Base-by-base conservation (phyloP, 2,113 vertebrate genomes). In the Triplophysa rosa region DNA sequence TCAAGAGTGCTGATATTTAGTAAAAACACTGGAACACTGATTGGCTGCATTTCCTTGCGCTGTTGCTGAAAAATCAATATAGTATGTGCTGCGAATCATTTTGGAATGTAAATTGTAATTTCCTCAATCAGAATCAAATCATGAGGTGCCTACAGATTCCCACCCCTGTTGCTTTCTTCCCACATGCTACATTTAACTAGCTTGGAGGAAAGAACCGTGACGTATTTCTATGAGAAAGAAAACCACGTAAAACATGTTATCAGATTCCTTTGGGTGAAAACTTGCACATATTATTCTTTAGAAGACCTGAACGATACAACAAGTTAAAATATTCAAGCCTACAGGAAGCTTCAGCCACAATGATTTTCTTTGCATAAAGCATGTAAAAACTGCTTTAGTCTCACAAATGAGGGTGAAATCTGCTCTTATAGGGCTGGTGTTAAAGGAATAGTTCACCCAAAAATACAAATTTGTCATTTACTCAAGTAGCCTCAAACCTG, bases 271-370 rank as follows among this genome's bases (percentile, higher is more conserved):
- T 68, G 7, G 45, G 8, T 68, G 23, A 68, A 67, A 47, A 24
- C 42, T 13, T 26, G 3, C 21, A 23, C 14, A 49, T 68, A 26
- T 49, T 68, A 52, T 49, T 47, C 8, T 26, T 16, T 68, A 68
- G 14, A 26, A 23, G 45, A 3, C 23, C 24, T 17, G 23, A 24
- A 24, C 21, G 17, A 68, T 1, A 49, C 67, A 26, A 23, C 21
- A 19, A 29, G 83, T 84, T 88, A 84, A 84, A 89, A 89, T 87
- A 88, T 89, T 88, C 89, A 88, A 52, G 80, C 87, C 80, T 26
- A 33, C 62, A 85, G 90, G 75, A 5, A 81, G 56, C 42, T 9
- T 17, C 13, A 52, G 13, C 49, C 13, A 52, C 49, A 52, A 52
- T 54, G 49, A 17, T 17, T 17, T 17, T 54, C 49, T 54, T 54